Conservation (phyloP, 2,888 invertebrate species). For the Thumatha senex region DNA sequence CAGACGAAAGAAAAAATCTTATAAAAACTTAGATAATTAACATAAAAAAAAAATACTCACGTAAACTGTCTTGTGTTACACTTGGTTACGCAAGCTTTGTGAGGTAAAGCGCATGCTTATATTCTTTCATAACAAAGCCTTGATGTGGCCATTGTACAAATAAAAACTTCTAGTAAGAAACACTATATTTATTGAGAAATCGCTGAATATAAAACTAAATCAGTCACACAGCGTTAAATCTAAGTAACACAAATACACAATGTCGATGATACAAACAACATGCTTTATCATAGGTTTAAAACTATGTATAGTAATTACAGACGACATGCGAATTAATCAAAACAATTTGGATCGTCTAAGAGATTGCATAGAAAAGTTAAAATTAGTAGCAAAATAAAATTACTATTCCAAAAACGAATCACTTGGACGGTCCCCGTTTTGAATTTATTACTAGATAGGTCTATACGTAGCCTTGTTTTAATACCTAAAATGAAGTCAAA, state of each 20-base stretch:
- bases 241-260: slow-evolving; percentile 49
- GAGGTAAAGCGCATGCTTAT: slow-evolving; percentile 63
- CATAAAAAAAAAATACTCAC: slow-evolving; percentile 47
- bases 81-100: slow-evolving; percentile 50
- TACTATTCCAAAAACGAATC: slow-evolving; percentile 3
- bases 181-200: slow-evolving; percentile 56
- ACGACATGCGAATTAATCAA: slow-evolving; percentile 29
- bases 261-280: slow-evolving; percentile 37
- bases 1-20: no score
- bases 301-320: slow-evolving; percentile 28
- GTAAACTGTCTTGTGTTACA: slow-evolving; percentile 22
- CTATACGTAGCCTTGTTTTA: not conserved
- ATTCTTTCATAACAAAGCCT: slow-evolving; percentile 32
- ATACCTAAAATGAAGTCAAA: not conserved
- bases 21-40: not conserved
- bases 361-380: slow-evolving; percentile 19
- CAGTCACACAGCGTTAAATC: slow-evolving; percentile 73
- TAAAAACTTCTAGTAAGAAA: slow-evolving; percentile 34
- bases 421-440: slow-evolving; percentile 1
- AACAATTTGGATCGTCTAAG: slow-evolving; percentile 14
- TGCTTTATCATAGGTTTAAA: slow-evolving; percentile 36
- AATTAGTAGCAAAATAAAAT: slow-evolving; percentile 20
- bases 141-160: slow-evolving; percentile 13
- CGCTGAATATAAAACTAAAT: slow-evolving; percentile 65
- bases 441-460: not conserved